A percentile compares a stretch with the other conserved stretches of the same genome.
Evolutionary conservation across 2,888 invertebrate species (phyloP).

Genomic region (Bellardia pandia): DNA sequence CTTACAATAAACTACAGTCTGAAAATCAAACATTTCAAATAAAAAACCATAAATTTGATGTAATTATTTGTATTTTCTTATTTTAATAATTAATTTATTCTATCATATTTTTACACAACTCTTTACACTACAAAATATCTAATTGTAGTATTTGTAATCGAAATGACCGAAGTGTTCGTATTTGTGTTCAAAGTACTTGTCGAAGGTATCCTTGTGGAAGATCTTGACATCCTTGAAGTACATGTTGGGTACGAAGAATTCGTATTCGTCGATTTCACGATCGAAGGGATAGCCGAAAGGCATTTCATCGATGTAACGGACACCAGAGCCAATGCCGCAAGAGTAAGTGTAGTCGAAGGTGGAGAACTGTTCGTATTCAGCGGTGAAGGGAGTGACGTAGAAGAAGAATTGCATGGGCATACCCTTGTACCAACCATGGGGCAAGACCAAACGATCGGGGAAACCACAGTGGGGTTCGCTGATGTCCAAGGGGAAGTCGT

Average conservation of each 20-base stretch:
- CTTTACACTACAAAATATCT: not conserved
- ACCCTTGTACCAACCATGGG: constrained; percentile 86
- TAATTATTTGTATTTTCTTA: constrained; percentile 9
- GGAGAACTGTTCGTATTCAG: constrained; percentile 79
- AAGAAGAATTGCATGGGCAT: constrained; percentile 87
- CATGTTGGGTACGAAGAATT: constrained; percentile 89
- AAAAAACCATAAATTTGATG: not conserved
- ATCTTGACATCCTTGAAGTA: constrained; percentile 87
- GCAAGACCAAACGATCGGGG: constrained; percentile 87
- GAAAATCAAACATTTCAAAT: not conserved
- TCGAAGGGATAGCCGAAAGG: constrained; percentile 91
- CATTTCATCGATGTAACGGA: constrained; percentile 86
- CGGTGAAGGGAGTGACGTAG: constrained; percentile 85
- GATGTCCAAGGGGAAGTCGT: constrained; percentile 83
- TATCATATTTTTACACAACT: not conserved
- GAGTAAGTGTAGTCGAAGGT: constrained; percentile 84
- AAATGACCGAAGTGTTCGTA: constrained; percentile 73
- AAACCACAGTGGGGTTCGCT: constrained; percentile 85
- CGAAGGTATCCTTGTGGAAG: constrained; percentile 86
- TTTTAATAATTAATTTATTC: constrained; percentile 1
- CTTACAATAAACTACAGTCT: too few relatives aligned
- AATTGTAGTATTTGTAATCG: constrained; percentile 55
- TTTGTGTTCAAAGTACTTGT: constrained; percentile 77
- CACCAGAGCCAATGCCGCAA: constrained; percentile 86
- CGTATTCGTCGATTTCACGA: constrained; percentile 86